These are phyloP conservation scores for Oreochromis grahami DNA, from an alignment of 2,797 vertebrate species.

Conservation along the genomic window DNA sequence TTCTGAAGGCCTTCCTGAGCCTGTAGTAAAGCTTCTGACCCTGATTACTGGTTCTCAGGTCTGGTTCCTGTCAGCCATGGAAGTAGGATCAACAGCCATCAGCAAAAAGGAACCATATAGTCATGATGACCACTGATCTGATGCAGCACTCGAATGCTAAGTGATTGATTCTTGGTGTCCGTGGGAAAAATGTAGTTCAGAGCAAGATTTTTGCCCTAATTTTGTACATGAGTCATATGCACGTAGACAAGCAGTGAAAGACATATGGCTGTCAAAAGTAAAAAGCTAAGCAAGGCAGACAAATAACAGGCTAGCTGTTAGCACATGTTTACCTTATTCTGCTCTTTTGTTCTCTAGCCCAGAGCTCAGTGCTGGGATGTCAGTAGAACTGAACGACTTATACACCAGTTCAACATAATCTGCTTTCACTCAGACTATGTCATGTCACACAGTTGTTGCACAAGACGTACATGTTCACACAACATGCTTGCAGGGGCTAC, in stretches of 20 bases:
- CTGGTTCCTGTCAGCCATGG: constrained; percentile 65
- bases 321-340: constrained; percentile 65
- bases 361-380: constrained; percentile 61
- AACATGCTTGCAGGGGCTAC: constrained; percentile 43
- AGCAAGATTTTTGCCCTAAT: not conserved
- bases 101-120: constrained; percentile 45
- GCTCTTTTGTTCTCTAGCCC: constrained; percentile 66
- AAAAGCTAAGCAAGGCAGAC: constrained; percentile 21
- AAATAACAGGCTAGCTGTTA: constrained; percentile 56
- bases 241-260: constrained; percentile 1
- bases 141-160: constrained; percentile 27
- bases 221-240: constrained; percentile 18
- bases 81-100: constrained; percentile 61
- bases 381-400: constrained; percentile 64
- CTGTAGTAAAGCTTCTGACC: constrained; percentile 71
- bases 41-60: constrained; percentile 65
- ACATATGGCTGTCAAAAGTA: constrained; percentile 33
- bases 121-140: constrained; percentile 42
- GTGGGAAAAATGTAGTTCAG: constrained; percentile 2
- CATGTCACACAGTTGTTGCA: constrained; percentile 60
- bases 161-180: constrained; percentile 34
- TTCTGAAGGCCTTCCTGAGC: constrained; percentile 67
- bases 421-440: constrained; percentile 70
- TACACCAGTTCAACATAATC: constrained; percentile 54
- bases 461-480: constrained; percentile 54